Conservation (phyloP, 1,140 invertebrate species). For the Drosophila nikananu region DNA sequence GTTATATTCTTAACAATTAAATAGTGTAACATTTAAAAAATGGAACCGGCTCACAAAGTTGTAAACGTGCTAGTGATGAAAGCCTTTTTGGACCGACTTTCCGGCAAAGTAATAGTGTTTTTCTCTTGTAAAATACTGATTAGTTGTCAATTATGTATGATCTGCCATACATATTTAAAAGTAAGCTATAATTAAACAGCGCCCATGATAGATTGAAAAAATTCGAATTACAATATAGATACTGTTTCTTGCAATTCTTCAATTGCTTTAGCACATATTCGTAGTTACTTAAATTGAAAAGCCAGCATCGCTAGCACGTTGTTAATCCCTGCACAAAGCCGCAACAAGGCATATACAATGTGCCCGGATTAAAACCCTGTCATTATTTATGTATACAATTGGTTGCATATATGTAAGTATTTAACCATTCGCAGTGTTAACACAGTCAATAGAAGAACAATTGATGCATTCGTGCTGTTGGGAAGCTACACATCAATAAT, state of each 20-base stretch:
- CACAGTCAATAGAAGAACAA: slow-evolving; percentile 81
- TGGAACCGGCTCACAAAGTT: slow-evolving; percentile 28
- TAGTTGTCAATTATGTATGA: slow-evolving; percentile 1
- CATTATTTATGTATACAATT: slow-evolving; percentile 21
- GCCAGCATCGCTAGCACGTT: slow-evolving; percentile 31
- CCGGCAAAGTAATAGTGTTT: slow-evolving; percentile 13
- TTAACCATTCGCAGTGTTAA: slow-evolving; percentile 73
- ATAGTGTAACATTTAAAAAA: slow-evolving; percentile 40
- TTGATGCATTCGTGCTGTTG: slow-evolving; percentile 21
- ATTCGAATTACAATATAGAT: slow-evolving; percentile 10
- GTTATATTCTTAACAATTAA: slow-evolving; percentile 35
- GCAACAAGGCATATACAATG: slow-evolving; percentile 38
- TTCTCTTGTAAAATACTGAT: slow-evolving; percentile 39
- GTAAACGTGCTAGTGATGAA: slow-evolving; percentile 33
- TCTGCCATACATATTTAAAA: slow-evolving; percentile 2
- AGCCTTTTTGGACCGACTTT: background rate
- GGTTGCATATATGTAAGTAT: slow-evolving; percentile 37
- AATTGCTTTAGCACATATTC: slow-evolving; percentile 13
- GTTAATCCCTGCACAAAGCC: slow-evolving; percentile 15
- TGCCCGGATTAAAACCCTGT: slow-evolving; percentile 48
- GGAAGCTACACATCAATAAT: slow-evolving; percentile 73
- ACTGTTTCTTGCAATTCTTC: slow-evolving; percentile 8
- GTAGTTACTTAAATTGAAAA: slow-evolving; percentile 18
- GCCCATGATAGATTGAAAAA: background rate
- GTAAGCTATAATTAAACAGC: slow-evolving; percentile 8